phyloP scores from a whole-genome alignment of 2,888 invertebrate genomes.

The Ommatoiulus sabulosus region DNA sequence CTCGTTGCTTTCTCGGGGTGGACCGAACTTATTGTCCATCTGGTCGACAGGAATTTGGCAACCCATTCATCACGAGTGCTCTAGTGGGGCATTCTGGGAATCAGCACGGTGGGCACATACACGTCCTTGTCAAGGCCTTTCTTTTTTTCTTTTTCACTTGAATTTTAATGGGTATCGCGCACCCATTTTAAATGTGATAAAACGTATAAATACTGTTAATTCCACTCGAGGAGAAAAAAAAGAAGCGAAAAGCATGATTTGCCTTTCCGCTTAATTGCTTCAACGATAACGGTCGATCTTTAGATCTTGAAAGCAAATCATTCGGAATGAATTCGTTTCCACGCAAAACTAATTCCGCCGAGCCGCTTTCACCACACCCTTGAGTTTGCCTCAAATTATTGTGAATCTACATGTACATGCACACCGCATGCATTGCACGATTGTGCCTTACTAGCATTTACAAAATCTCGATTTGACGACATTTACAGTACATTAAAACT shows the following conservation, averaged over 20 bases:
- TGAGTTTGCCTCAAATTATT: no score
- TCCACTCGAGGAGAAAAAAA: neutral
- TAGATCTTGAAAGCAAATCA: neutral
- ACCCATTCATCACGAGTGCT: constrained; percentile 38
- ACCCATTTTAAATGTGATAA: constrained; percentile 47
- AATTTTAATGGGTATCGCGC: constrained; percentile 33
- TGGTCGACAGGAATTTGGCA: constrained; percentile 47
- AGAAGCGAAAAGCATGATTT: neutral
- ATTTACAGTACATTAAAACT: no score
- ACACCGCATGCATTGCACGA: no score
- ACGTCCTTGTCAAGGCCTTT: constrained; percentile 47
- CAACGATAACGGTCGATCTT: neutral
- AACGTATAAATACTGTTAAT: constrained; percentile 34
- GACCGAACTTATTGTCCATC: constrained; percentile 41
- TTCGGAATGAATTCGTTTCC: neutral
- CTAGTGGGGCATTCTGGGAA: constrained; percentile 40
- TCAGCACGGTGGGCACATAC: neutral
- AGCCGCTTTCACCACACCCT: no score
- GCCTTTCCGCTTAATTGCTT: constrained; percentile 27
- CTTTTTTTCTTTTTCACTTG: constrained; percentile 4
- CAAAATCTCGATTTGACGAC: no score
- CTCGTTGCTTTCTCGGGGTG: constrained; percentile 20
- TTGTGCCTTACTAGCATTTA: no score
- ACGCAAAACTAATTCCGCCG: neutral
- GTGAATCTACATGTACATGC: no score